Evolutionary conservation across 2,888 invertebrate species (phyloP).

Genomic region (Caradrina clavipalpis): DNA sequence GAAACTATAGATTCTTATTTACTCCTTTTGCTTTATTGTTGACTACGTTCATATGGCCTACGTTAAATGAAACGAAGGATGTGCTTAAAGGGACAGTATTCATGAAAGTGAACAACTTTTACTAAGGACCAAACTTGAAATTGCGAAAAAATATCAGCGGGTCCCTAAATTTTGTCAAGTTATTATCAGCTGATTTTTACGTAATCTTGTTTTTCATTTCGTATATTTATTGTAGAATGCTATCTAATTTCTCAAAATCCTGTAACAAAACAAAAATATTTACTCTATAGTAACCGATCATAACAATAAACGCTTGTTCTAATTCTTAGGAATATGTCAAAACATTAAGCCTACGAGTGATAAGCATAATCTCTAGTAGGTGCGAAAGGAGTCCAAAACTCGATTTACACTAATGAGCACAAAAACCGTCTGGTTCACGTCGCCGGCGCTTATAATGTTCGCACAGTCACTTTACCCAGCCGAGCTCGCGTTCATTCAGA

Average conservation of each 20-base stretch:
- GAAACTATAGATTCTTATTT: no score
- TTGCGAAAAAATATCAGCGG: no score
- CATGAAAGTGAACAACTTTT: no score
- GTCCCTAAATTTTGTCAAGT: no score
- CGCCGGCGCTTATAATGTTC: conserved; percentile 30
- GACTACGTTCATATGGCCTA: no score
- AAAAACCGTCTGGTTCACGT: conserved; percentile 36
- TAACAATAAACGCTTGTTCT: conserved; percentile 1
- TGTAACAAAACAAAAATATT: conserved; percentile 7
- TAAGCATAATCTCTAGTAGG: conserved; percentile 22
- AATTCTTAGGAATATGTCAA: conserved; percentile 17
- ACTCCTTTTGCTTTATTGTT: no score
- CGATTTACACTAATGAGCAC: conserved; percentile 54
- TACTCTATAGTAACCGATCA: not conserved
- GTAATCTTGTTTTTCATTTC: not conserved
- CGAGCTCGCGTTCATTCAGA: conserved; percentile 54
- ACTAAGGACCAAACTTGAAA: no score
- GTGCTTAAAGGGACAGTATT: no score
- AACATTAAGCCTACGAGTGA: conserved; percentile 7
- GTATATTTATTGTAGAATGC: not conserved
- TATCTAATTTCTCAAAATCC: conserved; percentile 3
- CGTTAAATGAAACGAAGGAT: no score
- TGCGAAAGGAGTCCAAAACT: conserved; percentile 34
- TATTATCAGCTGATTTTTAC: not conserved
- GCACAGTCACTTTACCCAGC: conserved; percentile 53